These are phyloP conservation scores for Chloebia gouldiae DNA, from an alignment of 2,113 vertebrate species.

Conservation along the genomic window DNA sequence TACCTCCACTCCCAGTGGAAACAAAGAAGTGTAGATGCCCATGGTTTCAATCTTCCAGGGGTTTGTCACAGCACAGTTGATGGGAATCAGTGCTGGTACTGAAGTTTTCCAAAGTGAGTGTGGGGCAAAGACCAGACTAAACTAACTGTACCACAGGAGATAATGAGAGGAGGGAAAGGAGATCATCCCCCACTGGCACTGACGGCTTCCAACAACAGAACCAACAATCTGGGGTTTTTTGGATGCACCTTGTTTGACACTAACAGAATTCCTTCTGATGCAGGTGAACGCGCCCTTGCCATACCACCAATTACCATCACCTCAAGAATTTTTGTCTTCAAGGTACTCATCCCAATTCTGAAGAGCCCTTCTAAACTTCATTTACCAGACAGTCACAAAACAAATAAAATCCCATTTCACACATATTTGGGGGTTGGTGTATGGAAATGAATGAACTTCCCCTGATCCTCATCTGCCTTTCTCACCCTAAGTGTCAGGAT, in stretches of 20 bases:
- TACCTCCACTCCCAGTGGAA: neutral
- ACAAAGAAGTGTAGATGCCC: neutral
- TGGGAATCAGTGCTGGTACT: neutral
- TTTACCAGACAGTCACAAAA: neutral
- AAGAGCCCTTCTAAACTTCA: neutral
- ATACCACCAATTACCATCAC: neutral
- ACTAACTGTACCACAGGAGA: neutral
- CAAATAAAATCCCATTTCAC: neutral
- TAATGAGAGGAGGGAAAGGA: neutral
- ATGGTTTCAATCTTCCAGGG: neutral
- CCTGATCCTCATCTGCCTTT: neutral
- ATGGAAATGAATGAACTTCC: neutral
- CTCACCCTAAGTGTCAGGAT: neutral
- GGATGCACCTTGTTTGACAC: neutral
- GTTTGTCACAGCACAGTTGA: neutral
- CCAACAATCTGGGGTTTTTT: accelerated
- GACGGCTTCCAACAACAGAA: neutral
- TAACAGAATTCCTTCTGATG: neutral
- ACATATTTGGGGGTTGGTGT: neutral
- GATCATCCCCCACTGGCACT: neutral
- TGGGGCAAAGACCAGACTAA: neutral
- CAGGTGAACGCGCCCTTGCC: neutral
- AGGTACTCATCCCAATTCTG: neutral
- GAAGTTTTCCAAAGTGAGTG: neutral
- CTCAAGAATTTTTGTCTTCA: neutral